phyloP scores from a whole-genome alignment of 2,888 invertebrate genomes.

The Lasioglossum pauxillum region DNA sequence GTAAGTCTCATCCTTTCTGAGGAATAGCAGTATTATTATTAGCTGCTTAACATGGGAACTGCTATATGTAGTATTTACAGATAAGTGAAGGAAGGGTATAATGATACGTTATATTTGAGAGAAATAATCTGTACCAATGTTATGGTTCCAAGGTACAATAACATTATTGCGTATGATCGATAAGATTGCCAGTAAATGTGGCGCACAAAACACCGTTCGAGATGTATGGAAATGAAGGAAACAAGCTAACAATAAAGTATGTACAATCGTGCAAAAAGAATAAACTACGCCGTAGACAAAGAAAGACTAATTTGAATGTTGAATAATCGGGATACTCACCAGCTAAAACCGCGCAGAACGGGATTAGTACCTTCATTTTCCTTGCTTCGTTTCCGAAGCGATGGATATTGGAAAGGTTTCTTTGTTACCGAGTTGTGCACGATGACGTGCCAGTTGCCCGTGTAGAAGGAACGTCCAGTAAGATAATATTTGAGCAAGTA shows the following conservation, averaged over 20 bases:
- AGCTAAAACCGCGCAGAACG: slow-evolving; percentile 84
- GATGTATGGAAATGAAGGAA: neutral
- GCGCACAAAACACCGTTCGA: neutral
- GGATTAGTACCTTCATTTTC: slow-evolving; percentile 83
- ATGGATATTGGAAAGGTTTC: neutral
- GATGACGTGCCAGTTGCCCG: slow-evolving; percentile 27
- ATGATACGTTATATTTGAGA: neutral
- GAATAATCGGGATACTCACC: slow-evolving; percentile 80
- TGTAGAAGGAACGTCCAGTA: neutral
- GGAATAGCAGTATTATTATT: slow-evolving; percentile 40
- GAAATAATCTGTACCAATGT: slow-evolving; percentile 29
- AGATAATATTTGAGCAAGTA: slow-evolving; percentile 23
- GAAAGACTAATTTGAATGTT: slow-evolving; percentile 18
- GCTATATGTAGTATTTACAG: neutral
- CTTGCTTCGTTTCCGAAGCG: slow-evolving; percentile 16
- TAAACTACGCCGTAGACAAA: slow-evolving; percentile 39
- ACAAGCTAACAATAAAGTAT: neutral
- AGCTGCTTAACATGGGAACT: neutral
- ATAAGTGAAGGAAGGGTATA: slow-evolving; percentile 10
- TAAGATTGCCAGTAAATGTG: slow-evolving; percentile 21
- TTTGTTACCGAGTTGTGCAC: slow-evolving; percentile 21
- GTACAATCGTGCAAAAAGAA: neutral
- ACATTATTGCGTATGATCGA: slow-evolving; percentile 25
- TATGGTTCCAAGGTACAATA: slow-evolving; percentile 23
- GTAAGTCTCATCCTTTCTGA: slow-evolving; percentile 44